Base-by-base conservation (phyloP, 92 coral and sea anemone species). In the Plumapathes pennacea region DNA sequence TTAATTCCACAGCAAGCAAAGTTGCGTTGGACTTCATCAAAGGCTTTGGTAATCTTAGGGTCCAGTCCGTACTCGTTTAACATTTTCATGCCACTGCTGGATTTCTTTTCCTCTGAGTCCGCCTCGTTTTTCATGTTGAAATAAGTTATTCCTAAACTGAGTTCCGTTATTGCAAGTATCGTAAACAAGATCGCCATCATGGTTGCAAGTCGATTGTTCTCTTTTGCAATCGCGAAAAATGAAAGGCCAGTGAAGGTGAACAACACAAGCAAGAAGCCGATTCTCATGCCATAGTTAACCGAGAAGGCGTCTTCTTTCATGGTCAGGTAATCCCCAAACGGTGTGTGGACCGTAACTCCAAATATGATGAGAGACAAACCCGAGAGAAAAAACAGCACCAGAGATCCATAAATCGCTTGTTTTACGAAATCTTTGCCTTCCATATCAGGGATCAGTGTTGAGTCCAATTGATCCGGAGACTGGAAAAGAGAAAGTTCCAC, bases 1-100 rank as follows among this genome's bases (percentile, higher is more conserved):
- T 55, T 50, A 4, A 94, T 67, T 11, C 99, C 99, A 69, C 99
- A 94, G 50, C 99, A 94, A 13, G 82, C 88, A 51, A 76, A 94
- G n/a, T 77, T 71, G 29, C 61, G 75, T 44, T 94, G 99, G 39
- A 88, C 80, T 17, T 54, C 57, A 67, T 94, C 99, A 65, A 94
- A 50, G 24, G 86, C 89, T 20, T 77, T 49, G 0, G 99, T 88
- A 26, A 89, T 76, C 26, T 84, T 82, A 31, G 82, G 59, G 31
- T 88, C 88, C 18, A 50, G 1, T 15, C 90, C 99, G 32, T 94
- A 94, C 30, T 81, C 77, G 28, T 78, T 81, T 51, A 94, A 37
- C 87, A 94, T 56, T 62, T 80, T 80, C 46, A 50, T 50, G 0
- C 96, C 99, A 55, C 74, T 87, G 25, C 81, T 81, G 4, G 81